A percentile compares a stretch with the other conserved stretches of the same genome.
Conservation (phyloP, 2,888 invertebrate genomes). For the Augochlorella aurata region DNA sequence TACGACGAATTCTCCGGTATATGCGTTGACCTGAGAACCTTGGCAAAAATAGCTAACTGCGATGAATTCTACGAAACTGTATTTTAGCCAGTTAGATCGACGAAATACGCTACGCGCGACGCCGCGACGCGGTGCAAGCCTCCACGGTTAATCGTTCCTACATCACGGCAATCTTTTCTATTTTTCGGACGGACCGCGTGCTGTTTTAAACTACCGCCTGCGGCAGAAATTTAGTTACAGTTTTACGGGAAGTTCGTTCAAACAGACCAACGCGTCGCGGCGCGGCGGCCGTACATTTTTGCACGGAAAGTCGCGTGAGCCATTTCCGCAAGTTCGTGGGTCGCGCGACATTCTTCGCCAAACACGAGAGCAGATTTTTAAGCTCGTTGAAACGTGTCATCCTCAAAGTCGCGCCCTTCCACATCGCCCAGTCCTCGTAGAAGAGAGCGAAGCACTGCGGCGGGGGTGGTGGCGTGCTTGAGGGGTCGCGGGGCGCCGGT, state of each 20-base stretch:
- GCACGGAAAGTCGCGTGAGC: not conserved
- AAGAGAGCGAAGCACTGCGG: not conserved
- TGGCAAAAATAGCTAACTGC: no score
- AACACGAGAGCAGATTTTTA: not conserved
- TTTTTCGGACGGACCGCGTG: no score
- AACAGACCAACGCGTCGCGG: not conserved
- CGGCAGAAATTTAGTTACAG: not conserved
- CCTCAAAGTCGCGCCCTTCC: conserved; percentile 15
- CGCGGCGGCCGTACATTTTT: not conserved
- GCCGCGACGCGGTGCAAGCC: not conserved
- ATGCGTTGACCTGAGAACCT: no score
- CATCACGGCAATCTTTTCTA: not conserved
- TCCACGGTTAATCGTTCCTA: not conserved
- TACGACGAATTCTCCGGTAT: no score
- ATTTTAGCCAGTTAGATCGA: no score
- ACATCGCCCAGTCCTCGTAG: not conserved
- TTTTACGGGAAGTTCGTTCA: not conserved
- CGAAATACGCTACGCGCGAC: not conserved
- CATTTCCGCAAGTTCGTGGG: not conserved
- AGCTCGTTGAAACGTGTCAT: conserved; percentile 6
- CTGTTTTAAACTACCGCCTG: not conserved
- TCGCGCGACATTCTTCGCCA: not conserved
- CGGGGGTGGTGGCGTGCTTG: not conserved
- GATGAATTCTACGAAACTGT: no score
- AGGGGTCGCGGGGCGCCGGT: not conserved